Evolutionary conservation across 2,113 vertebrate species (phyloP).

Genomic region (Corythornis madagascariensis): DNA sequence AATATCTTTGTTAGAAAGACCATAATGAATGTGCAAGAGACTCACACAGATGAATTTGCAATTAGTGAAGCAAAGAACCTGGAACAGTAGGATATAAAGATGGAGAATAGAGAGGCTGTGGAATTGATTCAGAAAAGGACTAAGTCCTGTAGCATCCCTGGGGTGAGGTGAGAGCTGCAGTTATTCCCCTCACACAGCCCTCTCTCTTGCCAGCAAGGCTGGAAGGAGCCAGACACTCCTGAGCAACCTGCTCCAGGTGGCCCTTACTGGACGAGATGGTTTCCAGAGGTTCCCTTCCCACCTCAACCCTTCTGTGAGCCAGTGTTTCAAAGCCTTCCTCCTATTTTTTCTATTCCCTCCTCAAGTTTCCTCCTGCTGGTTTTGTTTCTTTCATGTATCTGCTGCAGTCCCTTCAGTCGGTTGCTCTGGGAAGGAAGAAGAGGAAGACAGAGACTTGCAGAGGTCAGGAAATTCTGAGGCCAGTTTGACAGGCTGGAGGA

Average conservation of each 20-base stretch:
- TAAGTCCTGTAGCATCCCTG: neutral
- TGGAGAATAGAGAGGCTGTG: neutral
- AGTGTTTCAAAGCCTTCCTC: neutral
- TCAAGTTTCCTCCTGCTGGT: neutral
- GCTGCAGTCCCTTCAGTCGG: neutral
- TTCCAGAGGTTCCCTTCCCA: neutral
- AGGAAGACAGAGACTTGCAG: neutral
- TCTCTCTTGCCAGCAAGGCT: neutral
- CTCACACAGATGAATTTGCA: neutral
- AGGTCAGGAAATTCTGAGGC: neutral
- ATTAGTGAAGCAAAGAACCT: slow-evolving; percentile 28
- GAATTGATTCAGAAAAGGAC: neutral
- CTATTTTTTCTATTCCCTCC: neutral
- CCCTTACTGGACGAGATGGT: neutral
- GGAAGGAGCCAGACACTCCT: neutral
- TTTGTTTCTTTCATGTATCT: neutral
- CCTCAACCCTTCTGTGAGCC: neutral
- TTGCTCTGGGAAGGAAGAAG: neutral
- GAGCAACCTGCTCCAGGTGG: neutral
- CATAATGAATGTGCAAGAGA: neutral
- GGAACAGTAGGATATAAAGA: neutral
- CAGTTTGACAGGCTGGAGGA: neutral
- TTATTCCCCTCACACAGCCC: neutral
- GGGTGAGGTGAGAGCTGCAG: neutral
- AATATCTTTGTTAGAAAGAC: neutral